Evolutionary conservation across 2,113 vertebrate genomes (phyloP), one percentile per base, ranked within the genome.

Genomic region (Mesoclemmys tuberculata): DNA sequence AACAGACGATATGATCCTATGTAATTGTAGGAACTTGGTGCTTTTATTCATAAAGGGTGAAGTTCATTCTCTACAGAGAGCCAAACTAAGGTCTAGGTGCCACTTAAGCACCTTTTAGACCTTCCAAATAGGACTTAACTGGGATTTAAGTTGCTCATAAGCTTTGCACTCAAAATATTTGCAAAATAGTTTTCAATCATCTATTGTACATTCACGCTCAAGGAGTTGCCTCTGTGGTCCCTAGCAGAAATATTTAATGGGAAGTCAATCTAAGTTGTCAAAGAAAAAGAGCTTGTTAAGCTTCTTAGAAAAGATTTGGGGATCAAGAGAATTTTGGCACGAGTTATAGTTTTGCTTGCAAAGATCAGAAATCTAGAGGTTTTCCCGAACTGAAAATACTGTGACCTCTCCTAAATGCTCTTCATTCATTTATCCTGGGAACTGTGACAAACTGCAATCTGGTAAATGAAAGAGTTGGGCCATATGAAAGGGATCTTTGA

Each of bases 141-240:
- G 21, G 5, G 49, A 41, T 5, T 2, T 0, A 0, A 26, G 54
- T 61, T 46, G 26, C 7, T 48, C 8, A 9, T 46, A 27, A 46
- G 41, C 7, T 81, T 48, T 1, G 2, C 74, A 13, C 27, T 46
- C 68, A 84, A 91, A 31, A 46, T 49, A 48, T n/a, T 5, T 35
- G 9, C 10, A 46, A 86, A 80, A 71, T 38, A 71, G 35, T 68
- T 71, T 46, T 77, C 74, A 46, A 77, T 5, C 26, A 46, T 41
- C 13, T 75, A 27, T 21, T 14, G 13, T 12, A 77, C 44, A 8
- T 44, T 29, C 41, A 77, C 13, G 26, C 13, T 27, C 71, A 75
- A 68, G 10, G 22, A 10, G 10, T 1, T 80, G 4, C 18, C 10
- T 74, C 71, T 75, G 22, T 44, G 71, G 8, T 26, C 26, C 41